Evolutionary conservation across 2,113 vertebrate species (phyloP).

Genomic region (Chelonoidis abingdonii): DNA sequence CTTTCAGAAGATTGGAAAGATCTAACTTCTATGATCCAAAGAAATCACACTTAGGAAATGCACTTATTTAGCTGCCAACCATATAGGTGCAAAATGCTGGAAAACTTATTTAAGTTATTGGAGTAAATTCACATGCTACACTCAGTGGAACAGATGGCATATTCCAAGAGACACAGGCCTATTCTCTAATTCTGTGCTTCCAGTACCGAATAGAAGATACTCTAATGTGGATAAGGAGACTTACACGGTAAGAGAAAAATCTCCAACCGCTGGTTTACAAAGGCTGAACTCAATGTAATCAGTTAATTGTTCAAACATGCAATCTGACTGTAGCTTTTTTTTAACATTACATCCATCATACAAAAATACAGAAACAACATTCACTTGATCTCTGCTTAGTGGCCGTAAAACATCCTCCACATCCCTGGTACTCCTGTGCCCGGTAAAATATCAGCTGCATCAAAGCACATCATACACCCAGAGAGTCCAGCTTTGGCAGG

Average conservation of each 20-base stretch:
- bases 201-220: background rate
- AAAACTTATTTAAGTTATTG: background rate
- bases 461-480: background rate
- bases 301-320: background rate
- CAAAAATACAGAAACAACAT: background rate
- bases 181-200: background rate
- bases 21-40: background rate
- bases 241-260: background rate
- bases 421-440: background rate
- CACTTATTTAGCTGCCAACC: background rate
- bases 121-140: accelerated
- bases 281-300: background rate
- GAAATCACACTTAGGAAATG: background rate
- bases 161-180: accelerated
- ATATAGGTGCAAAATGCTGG: background rate
- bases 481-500: background rate
- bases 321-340: background rate
- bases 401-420: background rate
- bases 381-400: background rate
- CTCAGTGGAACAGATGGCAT: background rate
- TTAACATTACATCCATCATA: accelerated
- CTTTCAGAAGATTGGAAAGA: background rate
- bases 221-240: background rate
- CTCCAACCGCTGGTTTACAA: background rate
- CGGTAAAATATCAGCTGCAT: background rate